phyloP scores from a whole-genome alignment of 2,888 invertebrate species.

The Mayetiola destructor region DNA sequence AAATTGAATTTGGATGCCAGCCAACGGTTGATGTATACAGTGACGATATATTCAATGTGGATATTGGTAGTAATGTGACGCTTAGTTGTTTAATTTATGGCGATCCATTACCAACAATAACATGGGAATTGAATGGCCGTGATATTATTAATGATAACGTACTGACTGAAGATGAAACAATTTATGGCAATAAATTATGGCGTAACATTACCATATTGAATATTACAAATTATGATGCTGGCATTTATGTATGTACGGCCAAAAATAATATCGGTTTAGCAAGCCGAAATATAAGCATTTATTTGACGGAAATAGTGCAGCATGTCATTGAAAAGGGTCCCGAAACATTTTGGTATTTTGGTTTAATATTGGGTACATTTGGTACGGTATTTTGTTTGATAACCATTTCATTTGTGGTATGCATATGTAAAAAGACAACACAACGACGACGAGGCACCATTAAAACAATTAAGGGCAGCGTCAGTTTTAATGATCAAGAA shows the following conservation, averaged over 20 bases:
- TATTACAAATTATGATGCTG: constrained; percentile 66
- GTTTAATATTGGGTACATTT: constrained; percentile 56
- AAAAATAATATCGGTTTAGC: constrained; percentile 35
- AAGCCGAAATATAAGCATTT: constrained; percentile 42
- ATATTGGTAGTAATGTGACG: constrained; percentile 68
- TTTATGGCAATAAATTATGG: constrained; percentile 44
- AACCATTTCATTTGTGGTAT: constrained; percentile 45
- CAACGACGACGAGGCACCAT: constrained; percentile 40
- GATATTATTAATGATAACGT: constrained; percentile 41
- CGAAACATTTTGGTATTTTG: constrained; percentile 62
- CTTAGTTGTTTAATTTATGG: constrained; percentile 69
- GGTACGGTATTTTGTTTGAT: constrained; percentile 47
- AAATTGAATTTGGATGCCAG: constrained; percentile 67
- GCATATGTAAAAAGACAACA: constrained; percentile 38
- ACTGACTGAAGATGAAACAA: constrained; percentile 34
- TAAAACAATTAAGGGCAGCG: constrained; percentile 60
- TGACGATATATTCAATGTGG: constrained; percentile 45
- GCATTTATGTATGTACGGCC: constrained; percentile 61
- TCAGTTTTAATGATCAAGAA: constrained; percentile 77
- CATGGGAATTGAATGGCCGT: constrained; percentile 68
- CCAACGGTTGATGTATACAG: constrained; percentile 55
- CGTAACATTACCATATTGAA: constrained; percentile 70
- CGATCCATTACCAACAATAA: constrained; percentile 68
- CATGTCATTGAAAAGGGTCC: constrained; percentile 43
- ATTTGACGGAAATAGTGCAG: constrained; percentile 49